Conservation (phyloP, 2,888 invertebrate genomes). For the Sialis lutaria region DNA sequence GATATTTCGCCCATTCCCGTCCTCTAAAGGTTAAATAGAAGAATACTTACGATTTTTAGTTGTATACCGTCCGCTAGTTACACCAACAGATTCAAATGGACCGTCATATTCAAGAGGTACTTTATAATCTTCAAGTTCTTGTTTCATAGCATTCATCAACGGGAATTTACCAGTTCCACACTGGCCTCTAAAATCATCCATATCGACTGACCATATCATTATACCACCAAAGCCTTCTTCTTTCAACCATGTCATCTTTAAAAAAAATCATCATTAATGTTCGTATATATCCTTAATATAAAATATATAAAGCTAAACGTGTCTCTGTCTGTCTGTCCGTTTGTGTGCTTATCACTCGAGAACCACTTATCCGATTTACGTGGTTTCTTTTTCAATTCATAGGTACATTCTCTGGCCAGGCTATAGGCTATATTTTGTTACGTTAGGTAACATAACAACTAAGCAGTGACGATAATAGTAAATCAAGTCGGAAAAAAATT, state of each 20-base stretch:
- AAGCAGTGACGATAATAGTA: too few relatives aligned
- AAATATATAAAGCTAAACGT: not conserved
- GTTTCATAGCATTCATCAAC: slow-evolving; percentile 68
- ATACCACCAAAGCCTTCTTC: slow-evolving; percentile 90
- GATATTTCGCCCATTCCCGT: too few relatives aligned
- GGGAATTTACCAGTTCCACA: slow-evolving; percentile 88
- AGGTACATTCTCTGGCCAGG: not conserved
- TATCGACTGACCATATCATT: slow-evolving; percentile 93
- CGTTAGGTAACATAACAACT: too few relatives aligned
- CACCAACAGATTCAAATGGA: slow-evolving; percentile 57
- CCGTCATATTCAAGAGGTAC: slow-evolving; percentile 72
- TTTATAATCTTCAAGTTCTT: slow-evolving; percentile 67
- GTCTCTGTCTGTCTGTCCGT: too few relatives aligned
- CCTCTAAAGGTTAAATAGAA: too few relatives aligned
- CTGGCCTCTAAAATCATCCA: slow-evolving; percentile 86
- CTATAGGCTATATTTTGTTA: too few relatives aligned
- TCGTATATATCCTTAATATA: not conserved
- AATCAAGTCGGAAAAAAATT: too few relatives aligned
- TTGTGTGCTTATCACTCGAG: too few relatives aligned
- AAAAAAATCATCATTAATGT: slow-evolving; percentile 8
- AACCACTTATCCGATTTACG: too few relatives aligned
- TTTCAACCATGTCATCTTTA: slow-evolving; percentile 87
- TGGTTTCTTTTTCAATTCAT: too few relatives aligned
- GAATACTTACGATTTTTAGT: slow-evolving; percentile 71
- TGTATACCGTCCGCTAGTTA: slow-evolving; percentile 56